A percentile compares a stretch with the other conserved stretches of the same genome.
These are phyloP conservation scores for Leptinotarsa texana DNA, from an alignment of 1,140 invertebrate genomes.

Conservation along the genomic window DNA sequence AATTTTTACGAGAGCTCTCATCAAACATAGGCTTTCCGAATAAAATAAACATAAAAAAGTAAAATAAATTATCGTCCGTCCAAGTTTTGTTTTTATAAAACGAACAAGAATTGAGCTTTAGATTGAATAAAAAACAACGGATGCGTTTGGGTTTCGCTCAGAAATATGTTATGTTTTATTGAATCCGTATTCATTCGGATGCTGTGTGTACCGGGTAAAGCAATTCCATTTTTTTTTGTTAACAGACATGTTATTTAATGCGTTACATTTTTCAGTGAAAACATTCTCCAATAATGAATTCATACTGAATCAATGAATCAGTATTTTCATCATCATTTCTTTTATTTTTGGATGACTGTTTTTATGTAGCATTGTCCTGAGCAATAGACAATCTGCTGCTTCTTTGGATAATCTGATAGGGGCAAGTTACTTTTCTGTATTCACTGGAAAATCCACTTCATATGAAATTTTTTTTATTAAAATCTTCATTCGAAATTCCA, in stretches of 20 bases:
- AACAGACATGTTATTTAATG: conserved; percentile 30
- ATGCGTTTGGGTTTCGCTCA: conserved; percentile 33
- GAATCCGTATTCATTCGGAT: conserved; percentile 38
- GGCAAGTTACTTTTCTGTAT: no score
- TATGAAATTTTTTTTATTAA: no score
- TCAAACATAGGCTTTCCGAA: conserved; percentile 51
- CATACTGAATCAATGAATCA: conserved; percentile 2
- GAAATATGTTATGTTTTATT: conserved; percentile 40
- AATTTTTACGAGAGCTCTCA: conserved; percentile 52
- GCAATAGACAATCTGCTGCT: no score
- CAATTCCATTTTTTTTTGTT: conserved; percentile 32
- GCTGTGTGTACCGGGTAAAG: conserved; percentile 31
- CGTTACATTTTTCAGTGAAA: conserved; percentile 22
- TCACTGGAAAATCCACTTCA: no score
- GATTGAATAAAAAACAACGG: conserved; percentile 41
- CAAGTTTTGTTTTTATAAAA: conserved; percentile 49
- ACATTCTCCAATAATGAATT: conserved; percentile 16
- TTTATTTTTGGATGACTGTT: no score
- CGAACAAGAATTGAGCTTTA: conserved; percentile 40
- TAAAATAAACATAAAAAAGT: conserved; percentile 51
- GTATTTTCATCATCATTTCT: conserved; percentile 1
- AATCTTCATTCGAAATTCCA: no score
- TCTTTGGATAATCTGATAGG: no score
- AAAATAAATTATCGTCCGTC: conserved; percentile 51
- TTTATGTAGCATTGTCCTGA: no score